A percentile compares a stretch with the other conserved stretches of the same genome.
These are phyloP conservation scores for Channa maculata DNA, from an alignment of 2,113 vertebrate genomes.

Conservation along the genomic window DNA sequence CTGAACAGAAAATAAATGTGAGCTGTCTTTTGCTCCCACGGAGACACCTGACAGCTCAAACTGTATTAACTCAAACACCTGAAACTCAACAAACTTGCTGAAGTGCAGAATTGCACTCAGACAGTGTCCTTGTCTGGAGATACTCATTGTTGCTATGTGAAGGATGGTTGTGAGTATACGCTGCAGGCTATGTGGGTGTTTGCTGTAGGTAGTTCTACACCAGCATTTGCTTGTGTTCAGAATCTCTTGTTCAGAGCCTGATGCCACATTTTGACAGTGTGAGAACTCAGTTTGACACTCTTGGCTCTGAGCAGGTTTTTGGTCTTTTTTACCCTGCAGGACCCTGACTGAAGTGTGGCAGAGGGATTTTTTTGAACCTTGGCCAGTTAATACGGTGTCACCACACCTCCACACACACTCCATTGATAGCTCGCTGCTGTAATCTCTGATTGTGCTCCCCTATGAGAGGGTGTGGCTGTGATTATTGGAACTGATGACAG, in stretches of 20 bases:
- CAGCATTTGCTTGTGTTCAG: conserved; percentile 60
- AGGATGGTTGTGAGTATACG: conserved; percentile 7
- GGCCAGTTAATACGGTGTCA: conserved; percentile 32
- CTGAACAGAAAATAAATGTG: not conserved
- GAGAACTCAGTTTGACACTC: conserved; percentile 18
- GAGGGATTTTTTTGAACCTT: conserved; percentile 65
- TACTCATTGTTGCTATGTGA: conserved; percentile 12
- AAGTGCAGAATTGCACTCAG: conserved; percentile 13
- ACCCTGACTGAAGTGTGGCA: not conserved
- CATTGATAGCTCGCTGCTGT: conserved; percentile 58
- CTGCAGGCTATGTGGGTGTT: conserved; percentile 58
- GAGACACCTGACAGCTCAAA: conserved; percentile 8
- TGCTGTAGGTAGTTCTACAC: conserved; percentile 58
- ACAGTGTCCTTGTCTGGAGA: not conserved
- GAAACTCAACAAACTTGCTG: not conserved
- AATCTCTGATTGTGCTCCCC: conserved; percentile 41
- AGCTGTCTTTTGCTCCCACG: not conserved
- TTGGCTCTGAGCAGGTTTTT: not conserved
- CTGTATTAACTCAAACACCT: conserved; percentile 22
- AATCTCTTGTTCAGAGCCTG: conserved; percentile 27
- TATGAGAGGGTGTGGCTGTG: conserved; percentile 43
- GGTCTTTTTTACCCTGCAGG: not conserved
- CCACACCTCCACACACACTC: conserved; percentile 35
- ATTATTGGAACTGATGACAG: conserved; percentile 30
- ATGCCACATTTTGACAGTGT: conserved; percentile 26